Evolutionary conservation across 2,113 vertebrate genomes (phyloP), one percentile per base, ranked within the genome.

Genomic region (Penelope pileata): DNA sequence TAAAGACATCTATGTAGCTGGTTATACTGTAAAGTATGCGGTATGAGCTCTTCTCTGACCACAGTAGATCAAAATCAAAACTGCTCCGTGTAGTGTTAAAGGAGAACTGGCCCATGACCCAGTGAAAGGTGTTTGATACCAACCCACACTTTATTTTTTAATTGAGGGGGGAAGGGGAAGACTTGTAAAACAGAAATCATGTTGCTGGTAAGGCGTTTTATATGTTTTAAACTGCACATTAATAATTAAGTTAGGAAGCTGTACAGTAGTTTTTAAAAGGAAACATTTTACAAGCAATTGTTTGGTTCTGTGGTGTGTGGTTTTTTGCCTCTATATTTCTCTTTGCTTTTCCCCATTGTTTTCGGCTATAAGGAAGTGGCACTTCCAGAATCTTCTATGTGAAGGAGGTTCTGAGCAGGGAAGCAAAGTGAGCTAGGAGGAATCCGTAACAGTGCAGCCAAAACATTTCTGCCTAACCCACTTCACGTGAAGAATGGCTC

Each of bases 1-100:
- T 95, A 94, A 94, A 97, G 63, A 93, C 84, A 48, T 88, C 96
- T 50, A 4, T 95, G 90, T 97, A 97, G 97, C 96, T 93, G 97
- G 73, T 97, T 95, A 78, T 95, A 94, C 97, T 94, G 96, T 92
- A 91, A 96, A 83, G 94, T 94, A 59, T 93, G 42, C 42, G 62
- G 90, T 93, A 93, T 77, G 94, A 95, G 96, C 69, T 91, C 86
- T 94, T 90, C 91, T 97, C 91, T 96, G 72, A 93, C 95, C 88
- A 88, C 64, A 62, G 87, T 97, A 90, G 96, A 90, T 90, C 86
- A 79, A 96, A 96, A 91, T 93, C 81, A 82, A 86, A 97, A 94
- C 91, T 97, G 96, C 95, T 96, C 29, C 91, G 86, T 82, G n/a
- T 95, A 97, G 97, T 96, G 94, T 90, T 89, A 88, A 95, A 88